A percentile compares a stretch with the other conserved stretches of the same genome.
Evolutionary conservation across 2,113 vertebrate genomes (phyloP).

Genomic region (Lynx canadensis): DNA sequence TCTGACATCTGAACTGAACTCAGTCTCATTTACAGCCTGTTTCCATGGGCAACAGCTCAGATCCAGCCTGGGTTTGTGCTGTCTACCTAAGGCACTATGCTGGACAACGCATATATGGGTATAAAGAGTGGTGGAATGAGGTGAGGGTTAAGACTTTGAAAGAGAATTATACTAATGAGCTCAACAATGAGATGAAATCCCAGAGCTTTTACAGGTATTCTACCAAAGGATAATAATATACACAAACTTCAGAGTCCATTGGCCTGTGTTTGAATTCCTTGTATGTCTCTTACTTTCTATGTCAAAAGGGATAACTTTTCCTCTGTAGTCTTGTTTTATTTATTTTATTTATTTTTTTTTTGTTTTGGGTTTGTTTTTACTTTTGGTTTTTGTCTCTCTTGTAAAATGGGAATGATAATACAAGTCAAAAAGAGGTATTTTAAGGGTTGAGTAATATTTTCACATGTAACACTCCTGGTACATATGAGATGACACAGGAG

Average conservation of each 20-base stretch:
- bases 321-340: neutral
- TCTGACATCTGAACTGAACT: slow-evolving; percentile 60
- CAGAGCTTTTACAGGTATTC: neutral
- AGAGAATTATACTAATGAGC: neutral
- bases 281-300: neutral
- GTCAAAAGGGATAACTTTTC: neutral
- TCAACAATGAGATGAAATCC: neutral
- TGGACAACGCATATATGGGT: neutral
- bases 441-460: neutral
- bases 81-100: neutral
- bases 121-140: neutral
- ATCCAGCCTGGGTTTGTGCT: neutral
- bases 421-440: neutral
- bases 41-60: slow-evolving; percentile 46
- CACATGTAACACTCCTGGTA: neutral
- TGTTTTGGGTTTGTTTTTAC: neutral
- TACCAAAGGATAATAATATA: neutral
- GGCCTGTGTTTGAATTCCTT: neutral
- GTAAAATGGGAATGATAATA: neutral
- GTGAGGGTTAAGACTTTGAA: neutral
- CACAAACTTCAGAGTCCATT: neutral
- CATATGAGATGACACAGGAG: neutral
- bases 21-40: neutral
- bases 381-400: neutral
- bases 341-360: too few species aligned